A percentile compares a stretch with the other conserved stretches of the same genome.
Evolutionary conservation across 2,888 invertebrate species (phyloP).

Genomic region (Aleiodes alternator): DNA sequence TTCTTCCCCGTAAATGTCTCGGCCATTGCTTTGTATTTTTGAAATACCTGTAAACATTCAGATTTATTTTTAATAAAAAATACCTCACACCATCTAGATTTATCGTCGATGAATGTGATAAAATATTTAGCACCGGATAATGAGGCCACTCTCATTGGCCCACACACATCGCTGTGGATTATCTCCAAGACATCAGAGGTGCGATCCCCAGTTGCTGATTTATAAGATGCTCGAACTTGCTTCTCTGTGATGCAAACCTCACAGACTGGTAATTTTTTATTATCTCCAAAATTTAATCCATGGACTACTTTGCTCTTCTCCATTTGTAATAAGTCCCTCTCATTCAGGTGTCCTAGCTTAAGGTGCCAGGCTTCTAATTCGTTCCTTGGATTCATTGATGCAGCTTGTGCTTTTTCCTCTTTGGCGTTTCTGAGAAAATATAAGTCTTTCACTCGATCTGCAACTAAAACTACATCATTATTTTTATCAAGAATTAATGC

Average conservation of each 20-base stretch:
- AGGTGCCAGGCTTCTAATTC: neutral
- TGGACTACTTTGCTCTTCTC: neutral
- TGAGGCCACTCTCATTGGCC: constrained; percentile 23
- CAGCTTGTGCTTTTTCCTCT: neutral
- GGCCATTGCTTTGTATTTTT: neutral
- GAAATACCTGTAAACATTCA: constrained; percentile 1
- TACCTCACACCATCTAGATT: constrained; percentile 22
- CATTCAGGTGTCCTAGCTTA: neutral
- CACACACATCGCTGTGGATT: constrained; percentile 54
- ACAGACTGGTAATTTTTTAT: neutral
- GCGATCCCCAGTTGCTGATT: neutral
- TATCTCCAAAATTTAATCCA: neutral
- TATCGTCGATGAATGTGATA: constrained; percentile 12
- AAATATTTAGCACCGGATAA: neutral
- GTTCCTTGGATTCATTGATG: neutral
- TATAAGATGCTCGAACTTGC: constrained; percentile 23
- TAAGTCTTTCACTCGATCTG: constrained; percentile 36
- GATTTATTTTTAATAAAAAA: neutral
- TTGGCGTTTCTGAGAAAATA: constrained; percentile 18
- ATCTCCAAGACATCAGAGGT: constrained; percentile 48
- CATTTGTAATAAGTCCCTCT: neutral
- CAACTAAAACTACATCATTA: neutral
- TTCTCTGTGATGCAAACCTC: constrained; percentile 40
- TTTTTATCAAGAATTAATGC: constrained; percentile 28
- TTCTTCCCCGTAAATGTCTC: neutral